phyloP scores from a whole-genome alignment of 2,888 invertebrate species.

The Diaperis boleti region DNA sequence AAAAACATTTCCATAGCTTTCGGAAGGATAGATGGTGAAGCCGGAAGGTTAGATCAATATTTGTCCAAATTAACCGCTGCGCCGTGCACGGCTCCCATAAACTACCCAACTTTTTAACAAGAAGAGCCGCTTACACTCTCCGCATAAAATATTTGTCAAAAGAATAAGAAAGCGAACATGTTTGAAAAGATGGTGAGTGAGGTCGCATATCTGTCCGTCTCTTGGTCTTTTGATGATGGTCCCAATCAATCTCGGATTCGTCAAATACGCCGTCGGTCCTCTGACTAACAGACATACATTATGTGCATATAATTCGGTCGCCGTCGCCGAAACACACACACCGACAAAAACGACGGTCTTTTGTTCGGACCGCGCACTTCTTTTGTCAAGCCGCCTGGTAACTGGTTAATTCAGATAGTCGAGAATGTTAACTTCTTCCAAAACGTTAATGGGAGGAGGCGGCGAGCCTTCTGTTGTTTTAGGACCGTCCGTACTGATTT shows the following conservation, averaged over 20 bases:
- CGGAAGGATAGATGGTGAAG: too few relatives aligned
- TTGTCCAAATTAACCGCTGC: too few relatives aligned
- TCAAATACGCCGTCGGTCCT: conserved; percentile 52
- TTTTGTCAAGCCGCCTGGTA: conserved; percentile 62
- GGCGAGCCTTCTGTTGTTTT: conserved; percentile 35
- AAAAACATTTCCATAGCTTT: too few relatives aligned
- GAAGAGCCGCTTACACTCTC: too few relatives aligned
- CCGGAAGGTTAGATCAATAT: too few relatives aligned
- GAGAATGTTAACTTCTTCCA: conserved; percentile 56
- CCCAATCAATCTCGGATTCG: conserved; percentile 55
- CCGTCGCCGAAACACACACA: conserved; percentile 55
- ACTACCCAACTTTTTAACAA: too few relatives aligned
- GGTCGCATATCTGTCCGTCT: conserved; percentile 36
- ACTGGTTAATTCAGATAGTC: conserved; percentile 62
- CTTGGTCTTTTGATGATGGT: conserved; percentile 34
- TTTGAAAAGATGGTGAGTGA: too few relatives aligned
- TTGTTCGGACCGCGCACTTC: conserved; percentile 60
- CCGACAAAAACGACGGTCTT: conserved; percentile 61
- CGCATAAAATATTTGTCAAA: too few relatives aligned
- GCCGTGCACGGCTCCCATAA: too few relatives aligned
- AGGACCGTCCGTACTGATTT: conserved; percentile 39
- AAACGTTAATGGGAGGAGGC: conserved; percentile 58
- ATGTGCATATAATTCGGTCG: conserved; percentile 60
- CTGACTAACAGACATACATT: conserved; percentile 57
- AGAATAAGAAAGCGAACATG: too few relatives aligned